Evolutionary conservation across 2,797 vertebrate genomes (phyloP).

Genomic region (Alauda arvensis): DNA sequence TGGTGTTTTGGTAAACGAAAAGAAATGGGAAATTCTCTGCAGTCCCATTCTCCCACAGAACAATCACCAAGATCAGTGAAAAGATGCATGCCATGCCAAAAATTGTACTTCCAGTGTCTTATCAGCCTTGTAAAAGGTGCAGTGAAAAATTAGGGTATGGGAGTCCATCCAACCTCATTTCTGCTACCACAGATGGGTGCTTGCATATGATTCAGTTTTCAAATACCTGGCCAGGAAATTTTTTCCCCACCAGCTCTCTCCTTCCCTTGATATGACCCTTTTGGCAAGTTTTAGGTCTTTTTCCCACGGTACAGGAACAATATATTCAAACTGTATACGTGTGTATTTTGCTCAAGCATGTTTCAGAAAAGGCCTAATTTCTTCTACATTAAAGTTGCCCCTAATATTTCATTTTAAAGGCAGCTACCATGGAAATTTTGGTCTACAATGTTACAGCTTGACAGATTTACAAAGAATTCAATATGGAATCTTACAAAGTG

Average conservation of each 20-base stretch:
- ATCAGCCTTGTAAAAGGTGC: neutral
- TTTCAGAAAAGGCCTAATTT: neutral
- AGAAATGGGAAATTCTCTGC: neutral
- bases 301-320: accelerated
- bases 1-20: neutral
- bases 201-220: neutral
- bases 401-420: neutral
- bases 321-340: neutral
- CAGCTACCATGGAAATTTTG: neutral
- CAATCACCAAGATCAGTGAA: neutral
- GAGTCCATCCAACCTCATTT: neutral
- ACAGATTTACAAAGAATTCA: neutral
- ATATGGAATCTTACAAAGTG: conserved; percentile 10
- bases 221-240: neutral
- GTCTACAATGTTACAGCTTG: neutral
- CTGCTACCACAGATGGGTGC: neutral
- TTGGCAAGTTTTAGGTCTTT: neutral
- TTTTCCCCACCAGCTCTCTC: neutral
- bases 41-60: neutral
- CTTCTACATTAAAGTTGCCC: neutral
- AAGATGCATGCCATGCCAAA: neutral
- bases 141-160: neutral
- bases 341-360: neutral
- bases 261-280: neutral
- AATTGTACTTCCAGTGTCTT: neutral